These are phyloP conservation scores for Acleris laterana DNA, from an alignment of 2,888 invertebrate genomes.

Conservation along the genomic window DNA sequence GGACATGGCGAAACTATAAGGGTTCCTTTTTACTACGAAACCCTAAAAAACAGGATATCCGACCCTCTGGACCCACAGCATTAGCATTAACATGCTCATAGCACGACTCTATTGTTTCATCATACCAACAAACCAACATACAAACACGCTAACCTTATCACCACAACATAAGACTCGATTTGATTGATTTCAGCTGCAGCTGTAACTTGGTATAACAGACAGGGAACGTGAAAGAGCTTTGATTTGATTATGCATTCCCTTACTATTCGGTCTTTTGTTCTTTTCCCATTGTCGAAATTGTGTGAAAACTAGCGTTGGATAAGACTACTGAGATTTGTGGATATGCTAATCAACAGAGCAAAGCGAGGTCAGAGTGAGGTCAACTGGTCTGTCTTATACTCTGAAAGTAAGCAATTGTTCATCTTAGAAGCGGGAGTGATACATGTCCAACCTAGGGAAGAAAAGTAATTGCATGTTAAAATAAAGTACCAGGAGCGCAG, in stretches of 20 bases:
- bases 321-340: no score
- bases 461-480: no score
- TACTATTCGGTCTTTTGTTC: constrained; percentile 32
- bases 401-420: no score
- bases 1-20: no score
- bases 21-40: no score
- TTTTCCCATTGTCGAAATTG: constrained; percentile 29
- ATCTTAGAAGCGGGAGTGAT: no score
- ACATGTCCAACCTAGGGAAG: no score
- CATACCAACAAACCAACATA: constrained; percentile 47
- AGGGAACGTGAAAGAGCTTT: constrained; percentile 24
- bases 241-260: constrained; percentile 38
- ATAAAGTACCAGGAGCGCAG: no score
- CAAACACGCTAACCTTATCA: constrained; percentile 38
- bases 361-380: no score
- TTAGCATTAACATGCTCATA: constrained; percentile 65
- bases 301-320: constrained; percentile 12
- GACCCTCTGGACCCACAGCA: constrained; percentile 54
- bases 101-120: constrained; percentile 64
- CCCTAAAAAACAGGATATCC: constrained; percentile 20
- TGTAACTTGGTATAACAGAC: constrained; percentile 36
- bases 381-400: no score
- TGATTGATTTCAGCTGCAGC: constrained; percentile 22
- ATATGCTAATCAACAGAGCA: no score
- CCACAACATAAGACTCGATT: constrained; percentile 41